phyloP scores from a whole-genome alignment of 2,797 vertebrate genomes.

The Gambusia yucatana region DNA sequence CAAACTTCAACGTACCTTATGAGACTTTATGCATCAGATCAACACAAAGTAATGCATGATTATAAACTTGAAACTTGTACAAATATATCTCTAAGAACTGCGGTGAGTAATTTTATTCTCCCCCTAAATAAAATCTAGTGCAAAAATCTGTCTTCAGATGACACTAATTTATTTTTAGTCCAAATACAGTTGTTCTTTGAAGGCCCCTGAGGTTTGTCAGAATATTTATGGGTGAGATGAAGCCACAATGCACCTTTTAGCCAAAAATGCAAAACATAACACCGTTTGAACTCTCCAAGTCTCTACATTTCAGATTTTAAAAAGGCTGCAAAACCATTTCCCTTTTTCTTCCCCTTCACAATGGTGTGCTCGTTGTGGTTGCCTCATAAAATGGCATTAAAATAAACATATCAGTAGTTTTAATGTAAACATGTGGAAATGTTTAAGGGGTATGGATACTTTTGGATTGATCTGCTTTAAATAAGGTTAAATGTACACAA shows the following conservation, averaged over 20 bases:
- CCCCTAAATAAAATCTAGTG: not conserved
- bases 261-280: not conserved
- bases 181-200: not conserved
- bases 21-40: not conserved
- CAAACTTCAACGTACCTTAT: not conserved
- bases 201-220: not conserved
- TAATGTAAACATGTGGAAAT: not conserved
- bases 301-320: not conserved
- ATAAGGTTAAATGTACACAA: not conserved
- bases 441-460: not conserved
- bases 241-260: not conserved
- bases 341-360: not conserved
- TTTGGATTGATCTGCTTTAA: not conserved
- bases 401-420: not conserved
- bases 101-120: not conserved
- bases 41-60: not conserved
- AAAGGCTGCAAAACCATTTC: not conserved
- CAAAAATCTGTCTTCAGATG: not conserved
- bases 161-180: not conserved
- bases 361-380: not conserved
- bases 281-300: not conserved
- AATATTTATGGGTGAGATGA: not conserved
- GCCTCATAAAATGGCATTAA: not conserved
- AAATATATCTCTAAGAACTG: not conserved
- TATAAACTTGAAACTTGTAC: not conserved